Conservation (phyloP, 2,888 invertebrate species). For the Odontomyia ornata region DNA sequence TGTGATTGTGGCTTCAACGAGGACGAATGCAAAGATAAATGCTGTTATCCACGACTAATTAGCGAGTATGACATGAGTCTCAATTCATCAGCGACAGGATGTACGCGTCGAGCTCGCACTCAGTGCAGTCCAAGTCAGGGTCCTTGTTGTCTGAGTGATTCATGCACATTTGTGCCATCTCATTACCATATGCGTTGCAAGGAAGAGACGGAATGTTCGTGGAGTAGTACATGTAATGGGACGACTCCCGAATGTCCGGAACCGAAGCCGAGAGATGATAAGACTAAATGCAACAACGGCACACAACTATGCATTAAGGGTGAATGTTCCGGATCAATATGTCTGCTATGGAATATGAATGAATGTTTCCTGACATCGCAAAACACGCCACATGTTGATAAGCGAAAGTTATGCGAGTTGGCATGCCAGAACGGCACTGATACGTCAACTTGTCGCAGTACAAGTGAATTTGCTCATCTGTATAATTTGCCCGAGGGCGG, state of each 20-base stretch:
- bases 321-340: slow-evolving; percentile 95
- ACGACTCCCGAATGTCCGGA: slow-evolving; percentile 86
- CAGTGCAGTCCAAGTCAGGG: slow-evolving; percentile 95
- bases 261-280: slow-evolving; percentile 82
- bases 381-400: slow-evolving; percentile 77
- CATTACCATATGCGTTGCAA: slow-evolving; percentile 77
- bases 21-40: slow-evolving; percentile 89
- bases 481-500: slow-evolving; percentile 81
- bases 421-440: slow-evolving; percentile 92
- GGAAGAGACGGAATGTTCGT: slow-evolving; percentile 88
- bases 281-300: slow-evolving; percentile 95
- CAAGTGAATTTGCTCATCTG: slow-evolving; percentile 81
- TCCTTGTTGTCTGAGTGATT: slow-evolving; percentile 87
- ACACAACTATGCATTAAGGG: slow-evolving; percentile 87
- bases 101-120: slow-evolving; percentile 78
- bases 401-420: slow-evolving; percentile 90
- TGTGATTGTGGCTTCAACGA: slow-evolving; percentile 97
- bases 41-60: slow-evolving; percentile 90
- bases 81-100: slow-evolving; percentile 80
- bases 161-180: slow-evolving; percentile 79
- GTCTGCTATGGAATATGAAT: slow-evolving; percentile 90
- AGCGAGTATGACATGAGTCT: slow-evolving; percentile 74
- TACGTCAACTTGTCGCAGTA: slow-evolving; percentile 79
- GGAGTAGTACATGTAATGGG: slow-evolving; percentile 87
- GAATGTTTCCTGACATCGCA: slow-evolving; percentile 93